Evolutionary conservation across 2,113 vertebrate genomes (phyloP).

Genomic region (Cyphomyrus plagiostoma): DNA sequence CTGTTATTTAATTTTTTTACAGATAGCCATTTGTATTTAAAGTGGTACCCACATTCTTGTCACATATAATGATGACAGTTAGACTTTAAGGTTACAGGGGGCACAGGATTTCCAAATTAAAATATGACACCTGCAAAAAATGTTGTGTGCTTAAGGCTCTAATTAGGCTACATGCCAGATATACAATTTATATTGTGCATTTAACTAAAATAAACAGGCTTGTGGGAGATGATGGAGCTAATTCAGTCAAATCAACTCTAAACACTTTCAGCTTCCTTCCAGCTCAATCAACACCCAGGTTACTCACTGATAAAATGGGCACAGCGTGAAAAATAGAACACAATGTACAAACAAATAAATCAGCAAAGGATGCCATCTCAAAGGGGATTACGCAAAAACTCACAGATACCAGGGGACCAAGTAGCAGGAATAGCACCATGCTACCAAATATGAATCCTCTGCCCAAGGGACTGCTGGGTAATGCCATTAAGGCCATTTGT

Average conservation of each 20-base stretch:
- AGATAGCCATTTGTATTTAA: not conserved
- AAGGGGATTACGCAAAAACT: not conserved
- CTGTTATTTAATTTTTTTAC: not conserved
- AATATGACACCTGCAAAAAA: not conserved
- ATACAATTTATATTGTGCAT: not conserved
- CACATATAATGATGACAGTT: not conserved
- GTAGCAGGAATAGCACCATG: not conserved
- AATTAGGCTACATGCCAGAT: conserved; percentile 6
- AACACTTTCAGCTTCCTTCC: not conserved
- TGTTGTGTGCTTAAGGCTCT: not conserved
- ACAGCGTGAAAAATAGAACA: not conserved
- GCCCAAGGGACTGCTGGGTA: not conserved
- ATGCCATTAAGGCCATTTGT: not conserved
- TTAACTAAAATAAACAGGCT: not conserved
- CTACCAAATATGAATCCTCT: not conserved
- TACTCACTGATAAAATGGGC: not conserved
- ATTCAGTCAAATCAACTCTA: not conserved
- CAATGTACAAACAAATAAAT: not conserved
- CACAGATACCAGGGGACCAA: not conserved
- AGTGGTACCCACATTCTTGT: not conserved
- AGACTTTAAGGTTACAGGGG: not conserved
- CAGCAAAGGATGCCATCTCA: not conserved
- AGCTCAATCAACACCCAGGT: not conserved
- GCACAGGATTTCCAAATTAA: not conserved
- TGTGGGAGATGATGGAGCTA: not conserved